These are phyloP conservation scores for Motacilla alba DNA, from an alignment of 2,113 vertebrate species.

Conservation along the genomic window DNA sequence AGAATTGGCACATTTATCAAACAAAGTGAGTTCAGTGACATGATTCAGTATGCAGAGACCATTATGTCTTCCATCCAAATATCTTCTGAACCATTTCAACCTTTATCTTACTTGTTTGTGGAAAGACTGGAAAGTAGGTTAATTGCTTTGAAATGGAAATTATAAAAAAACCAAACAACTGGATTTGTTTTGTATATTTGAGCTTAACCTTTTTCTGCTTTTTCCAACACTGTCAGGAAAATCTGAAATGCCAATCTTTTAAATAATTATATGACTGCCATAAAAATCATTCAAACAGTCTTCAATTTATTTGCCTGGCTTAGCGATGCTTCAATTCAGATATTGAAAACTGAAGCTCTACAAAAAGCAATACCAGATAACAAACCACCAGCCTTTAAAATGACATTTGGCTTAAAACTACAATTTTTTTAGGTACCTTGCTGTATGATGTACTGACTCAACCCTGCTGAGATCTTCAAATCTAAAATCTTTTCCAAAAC, in stretches of 20 bases:
- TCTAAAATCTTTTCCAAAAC: not conserved
- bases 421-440: not conserved
- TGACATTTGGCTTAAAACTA: not conserved
- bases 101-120: slow-evolving; percentile 47
- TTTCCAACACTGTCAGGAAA: slow-evolving; percentile 64
- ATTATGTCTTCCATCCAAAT: not conserved
- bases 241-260: slow-evolving; percentile 59
- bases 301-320: slow-evolving; percentile 46
- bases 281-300: slow-evolving; percentile 53
- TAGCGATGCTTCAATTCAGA: not conserved
- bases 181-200: slow-evolving; percentile 29
- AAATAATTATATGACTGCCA: slow-evolving; percentile 51
- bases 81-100: slow-evolving; percentile 29
- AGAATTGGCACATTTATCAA: not conserved
- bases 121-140: slow-evolving; percentile 50
- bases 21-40: not conserved
- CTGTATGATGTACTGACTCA: not conserved
- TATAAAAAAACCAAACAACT: not conserved
- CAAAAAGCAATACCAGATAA: not conserved
- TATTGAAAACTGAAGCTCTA: slow-evolving; percentile 20
- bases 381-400: not conserved
- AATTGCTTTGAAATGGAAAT: slow-evolving; percentile 19
- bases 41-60: not conserved
- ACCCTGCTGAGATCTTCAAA: not conserved
- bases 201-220: slow-evolving; percentile 44